Percentiles rank a stretch among this genome's conserved stretches.
phyloP scores from a whole-genome alignment of 2,797 vertebrate species.

The Hemibagrus guttatus region DNA sequence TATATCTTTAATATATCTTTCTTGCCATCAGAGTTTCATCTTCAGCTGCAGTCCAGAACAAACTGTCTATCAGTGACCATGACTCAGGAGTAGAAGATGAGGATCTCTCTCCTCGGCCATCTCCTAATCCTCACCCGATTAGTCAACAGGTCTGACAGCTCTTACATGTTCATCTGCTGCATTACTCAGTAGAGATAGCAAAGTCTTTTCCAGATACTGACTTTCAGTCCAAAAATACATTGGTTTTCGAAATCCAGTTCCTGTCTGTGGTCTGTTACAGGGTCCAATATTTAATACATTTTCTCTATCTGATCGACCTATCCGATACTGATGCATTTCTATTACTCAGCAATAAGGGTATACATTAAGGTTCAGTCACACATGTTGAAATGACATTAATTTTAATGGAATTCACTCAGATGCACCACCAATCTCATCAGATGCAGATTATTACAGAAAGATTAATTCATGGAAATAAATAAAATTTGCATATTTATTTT shows the following conservation, averaged over 20 bases:
- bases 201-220: background rate
- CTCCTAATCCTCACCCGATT: conserved; percentile 88
- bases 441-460: no score
- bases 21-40: conserved; percentile 47
- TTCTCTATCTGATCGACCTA: background rate
- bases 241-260: background rate
- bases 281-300: background rate
- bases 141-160: conserved; percentile 81
- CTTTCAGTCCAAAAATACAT: background rate
- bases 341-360: background rate
- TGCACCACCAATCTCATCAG: background rate
- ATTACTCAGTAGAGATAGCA: background rate
- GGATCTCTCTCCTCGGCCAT: conserved; percentile 91
- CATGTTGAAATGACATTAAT: background rate
- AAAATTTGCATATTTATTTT: no score
- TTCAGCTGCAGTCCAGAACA: conserved; percentile 64
- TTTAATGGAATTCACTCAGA: background rate
- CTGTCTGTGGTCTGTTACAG: background rate
- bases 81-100: conserved; percentile 94
- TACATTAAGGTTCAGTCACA: background rate
- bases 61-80: conserved; percentile 79
- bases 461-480: background rate
- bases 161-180: no score
- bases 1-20: background rate
- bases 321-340: background rate